phyloP scores from a whole-genome alignment of 2,888 invertebrate species.

The Sarcophaga caerulescens region DNA sequence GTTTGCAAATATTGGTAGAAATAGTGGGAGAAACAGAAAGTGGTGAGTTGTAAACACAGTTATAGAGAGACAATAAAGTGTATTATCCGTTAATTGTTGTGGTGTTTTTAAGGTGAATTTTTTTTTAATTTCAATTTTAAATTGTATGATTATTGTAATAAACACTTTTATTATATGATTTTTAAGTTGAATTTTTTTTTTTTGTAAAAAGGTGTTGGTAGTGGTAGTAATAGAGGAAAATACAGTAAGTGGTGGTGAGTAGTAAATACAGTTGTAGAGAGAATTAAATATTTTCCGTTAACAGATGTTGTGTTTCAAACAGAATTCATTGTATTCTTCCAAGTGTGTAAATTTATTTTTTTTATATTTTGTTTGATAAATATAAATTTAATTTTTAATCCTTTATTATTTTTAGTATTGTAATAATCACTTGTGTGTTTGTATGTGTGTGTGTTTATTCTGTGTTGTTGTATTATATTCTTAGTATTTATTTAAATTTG shows the following conservation, averaged over 20 bases:
- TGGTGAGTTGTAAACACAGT: constrained; percentile 6
- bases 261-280: constrained; percentile 29
- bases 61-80: not conserved
- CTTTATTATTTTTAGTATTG: constrained; percentile 28
- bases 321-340: not conserved
- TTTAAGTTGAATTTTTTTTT: not conserved
- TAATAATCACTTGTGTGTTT: constrained; percentile 24
- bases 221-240: not conserved
- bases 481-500: constrained; percentile 17
- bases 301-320: too few species aligned
- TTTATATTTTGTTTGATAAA: constrained; percentile 32
- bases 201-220: constrained; percentile 11
- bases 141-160: constrained; percentile 8
- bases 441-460: not conserved
- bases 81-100: not conserved
- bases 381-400: constrained; percentile 31
- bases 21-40: not conserved
- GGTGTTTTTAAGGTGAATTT: not conserved
- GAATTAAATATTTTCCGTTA: too few species aligned
- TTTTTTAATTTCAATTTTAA: not conserved
- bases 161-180: not conserved
- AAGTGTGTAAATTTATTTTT: constrained; percentile 11
- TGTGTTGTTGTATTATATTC: constrained; percentile 53
- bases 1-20: not conserved
- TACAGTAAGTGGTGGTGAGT: constrained; percentile 9